These are phyloP conservation scores for Gavialis gangeticus DNA, from an alignment of 2,113 vertebrate genomes.

Conservation along the genomic window DNA sequence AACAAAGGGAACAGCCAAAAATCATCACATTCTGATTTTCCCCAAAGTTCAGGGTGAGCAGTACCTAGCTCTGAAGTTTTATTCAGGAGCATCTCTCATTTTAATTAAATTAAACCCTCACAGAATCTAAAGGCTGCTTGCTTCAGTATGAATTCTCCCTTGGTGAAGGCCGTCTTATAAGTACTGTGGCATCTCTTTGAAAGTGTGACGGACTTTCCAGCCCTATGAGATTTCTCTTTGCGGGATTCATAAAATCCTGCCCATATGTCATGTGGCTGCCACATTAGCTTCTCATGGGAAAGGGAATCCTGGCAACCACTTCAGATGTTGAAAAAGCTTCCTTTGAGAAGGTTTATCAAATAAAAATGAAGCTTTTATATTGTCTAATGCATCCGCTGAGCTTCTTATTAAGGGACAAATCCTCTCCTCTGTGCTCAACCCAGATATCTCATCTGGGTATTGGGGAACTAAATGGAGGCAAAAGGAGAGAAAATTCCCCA, in stretches of 20 bases:
- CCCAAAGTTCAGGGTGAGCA: background rate
- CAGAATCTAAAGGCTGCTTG: slow-evolving; percentile 13
- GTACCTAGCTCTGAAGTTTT: background rate
- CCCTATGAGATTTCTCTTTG: background rate
- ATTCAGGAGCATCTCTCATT: background rate
- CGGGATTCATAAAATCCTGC: slow-evolving; percentile 36
- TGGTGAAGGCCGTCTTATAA: slow-evolving; percentile 31
- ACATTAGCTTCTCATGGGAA: slow-evolving; percentile 22
- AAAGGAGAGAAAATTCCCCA: background rate
- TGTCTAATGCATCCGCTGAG: background rate
- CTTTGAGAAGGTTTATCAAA: slow-evolving; percentile 14
- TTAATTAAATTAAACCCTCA: slow-evolving; percentile 51
- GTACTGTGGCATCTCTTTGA: slow-evolving; percentile 38
- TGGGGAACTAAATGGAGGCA: background rate
- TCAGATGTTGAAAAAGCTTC: background rate
- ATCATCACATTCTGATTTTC: background rate
- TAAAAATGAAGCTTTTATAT: slow-evolving; percentile 6
- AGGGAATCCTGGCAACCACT: slow-evolving; percentile 43
- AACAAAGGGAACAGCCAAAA: background rate
- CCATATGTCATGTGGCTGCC: slow-evolving; percentile 55
- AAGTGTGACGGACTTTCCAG: slow-evolving; percentile 32
- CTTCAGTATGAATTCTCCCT: slow-evolving; percentile 44
- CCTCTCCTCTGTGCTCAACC: background rate
- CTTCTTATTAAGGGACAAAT: slow-evolving; percentile 20
- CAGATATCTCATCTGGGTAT: background rate